Percentiles rank a stretch among this genome's conserved stretches.
Evolutionary conservation across 2,888 invertebrate species (phyloP).

Genomic region (Platynereis dumerilii): DNA sequence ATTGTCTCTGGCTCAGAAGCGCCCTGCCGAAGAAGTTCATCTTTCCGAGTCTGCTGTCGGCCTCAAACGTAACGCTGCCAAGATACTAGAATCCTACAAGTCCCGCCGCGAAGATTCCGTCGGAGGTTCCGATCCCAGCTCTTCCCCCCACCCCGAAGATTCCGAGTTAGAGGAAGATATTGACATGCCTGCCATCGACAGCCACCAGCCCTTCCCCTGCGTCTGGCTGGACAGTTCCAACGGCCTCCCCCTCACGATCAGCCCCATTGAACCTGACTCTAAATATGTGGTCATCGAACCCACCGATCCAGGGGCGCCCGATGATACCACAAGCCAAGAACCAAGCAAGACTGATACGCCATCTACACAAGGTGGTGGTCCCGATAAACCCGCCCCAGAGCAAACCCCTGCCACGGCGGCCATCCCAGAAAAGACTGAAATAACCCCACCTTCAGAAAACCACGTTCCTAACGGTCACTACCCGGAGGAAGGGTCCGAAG

Average conservation of each 20-base stretch:
- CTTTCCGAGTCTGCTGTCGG: background rate
- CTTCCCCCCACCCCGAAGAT: slow-evolving; percentile 1
- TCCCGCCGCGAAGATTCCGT: slow-evolving; percentile 1
- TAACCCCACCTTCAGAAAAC: background rate
- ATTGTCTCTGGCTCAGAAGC: background rate
- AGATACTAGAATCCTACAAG: background rate
- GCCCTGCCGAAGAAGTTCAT: background rate
- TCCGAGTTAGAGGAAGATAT: background rate
- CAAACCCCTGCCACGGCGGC: no score
- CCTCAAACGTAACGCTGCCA: background rate
- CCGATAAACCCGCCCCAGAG: no score
- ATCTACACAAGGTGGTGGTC: no score
- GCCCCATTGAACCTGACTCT: background rate
- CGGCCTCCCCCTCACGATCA: background rate
- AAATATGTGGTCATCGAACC: background rate
- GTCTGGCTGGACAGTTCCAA: background rate
- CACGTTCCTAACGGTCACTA: background rate
- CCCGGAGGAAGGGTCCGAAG: no score
- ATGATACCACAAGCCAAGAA: no score
- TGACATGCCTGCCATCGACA: background rate
- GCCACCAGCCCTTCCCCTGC: background rate
- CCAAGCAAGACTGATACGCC: no score
- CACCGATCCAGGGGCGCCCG: no score
- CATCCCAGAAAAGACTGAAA: no score
- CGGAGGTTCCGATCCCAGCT: background rate